These are phyloP conservation scores for Ochropleura plecta DNA, from an alignment of 2,888 invertebrate genomes.

Conservation along the genomic window DNA sequence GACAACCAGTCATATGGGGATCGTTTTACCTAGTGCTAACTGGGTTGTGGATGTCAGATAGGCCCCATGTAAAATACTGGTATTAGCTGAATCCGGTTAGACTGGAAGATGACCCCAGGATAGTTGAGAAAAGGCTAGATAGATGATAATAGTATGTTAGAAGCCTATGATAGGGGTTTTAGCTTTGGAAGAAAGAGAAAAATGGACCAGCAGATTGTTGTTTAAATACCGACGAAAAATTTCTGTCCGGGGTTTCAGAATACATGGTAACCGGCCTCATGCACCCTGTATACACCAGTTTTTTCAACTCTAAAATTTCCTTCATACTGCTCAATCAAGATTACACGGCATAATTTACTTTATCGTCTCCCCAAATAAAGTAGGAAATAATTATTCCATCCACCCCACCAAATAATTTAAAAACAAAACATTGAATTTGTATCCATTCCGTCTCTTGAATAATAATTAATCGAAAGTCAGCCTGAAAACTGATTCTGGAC, in stretches of 20 bases:
- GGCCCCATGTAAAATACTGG: too few species aligned
- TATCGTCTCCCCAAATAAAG: constrained; percentile 34
- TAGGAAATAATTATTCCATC: constrained; percentile 52
- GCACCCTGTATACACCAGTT: not conserved
- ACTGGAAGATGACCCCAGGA: too few species aligned
- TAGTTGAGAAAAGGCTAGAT: too few species aligned
- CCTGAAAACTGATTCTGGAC: constrained; percentile 19
- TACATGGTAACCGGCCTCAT: too few species aligned
- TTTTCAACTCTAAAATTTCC: not conserved
- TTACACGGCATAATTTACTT: constrained; percentile 32
- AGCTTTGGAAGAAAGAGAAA: not conserved
- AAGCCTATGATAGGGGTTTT: not conserved
- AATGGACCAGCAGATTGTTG: not conserved
- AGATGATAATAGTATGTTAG: not conserved
- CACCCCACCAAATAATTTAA: constrained; percentile 51
- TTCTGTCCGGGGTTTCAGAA: too few species aligned
- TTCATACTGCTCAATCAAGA: constrained; percentile 6
- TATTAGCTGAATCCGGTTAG: too few species aligned
- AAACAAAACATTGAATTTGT: constrained; percentile 65
- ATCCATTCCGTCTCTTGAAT: constrained; percentile 56
- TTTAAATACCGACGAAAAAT: too few species aligned
- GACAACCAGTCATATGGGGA: too few species aligned
- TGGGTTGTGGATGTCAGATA: not conserved
- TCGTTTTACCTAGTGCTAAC: not conserved
- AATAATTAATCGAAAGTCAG: constrained; percentile 52